Conservation (phyloP, 2,113 vertebrate species). For the Antechinus flavipes region DNA sequence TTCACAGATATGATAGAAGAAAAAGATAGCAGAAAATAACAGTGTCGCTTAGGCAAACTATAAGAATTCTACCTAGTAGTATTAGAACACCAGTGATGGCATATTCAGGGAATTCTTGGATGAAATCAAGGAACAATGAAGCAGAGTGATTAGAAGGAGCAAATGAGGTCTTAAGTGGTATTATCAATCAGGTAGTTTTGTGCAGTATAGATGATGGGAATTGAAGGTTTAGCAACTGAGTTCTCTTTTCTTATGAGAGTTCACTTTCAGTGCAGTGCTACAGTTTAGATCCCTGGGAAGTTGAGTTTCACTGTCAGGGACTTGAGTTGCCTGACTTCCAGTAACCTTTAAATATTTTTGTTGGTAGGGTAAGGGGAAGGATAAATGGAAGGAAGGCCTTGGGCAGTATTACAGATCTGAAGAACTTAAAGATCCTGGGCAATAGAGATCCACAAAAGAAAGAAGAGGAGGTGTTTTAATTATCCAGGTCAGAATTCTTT, state of each 20-base stretch:
- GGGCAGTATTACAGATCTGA: background rate
- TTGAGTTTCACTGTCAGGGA: background rate
- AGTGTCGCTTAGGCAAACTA: background rate
- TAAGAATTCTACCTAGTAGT: background rate
- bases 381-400: background rate
- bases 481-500: background rate
- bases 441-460: background rate
- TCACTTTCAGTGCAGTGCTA: background rate
- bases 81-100: background rate
- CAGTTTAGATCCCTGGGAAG: background rate
- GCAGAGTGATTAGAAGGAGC: background rate
- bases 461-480: background rate
- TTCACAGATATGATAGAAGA: background rate
- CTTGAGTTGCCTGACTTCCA: background rate
- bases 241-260: background rate
- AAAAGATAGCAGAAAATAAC: background rate
- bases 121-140: background rate
- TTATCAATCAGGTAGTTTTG: background rate
- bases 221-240: background rate
- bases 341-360: background rate
- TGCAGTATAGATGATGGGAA: background rate
- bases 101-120: background rate
- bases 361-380: background rate
- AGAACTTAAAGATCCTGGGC: background rate
- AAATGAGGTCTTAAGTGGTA: background rate